phyloP scores from a whole-genome alignment of 2,888 invertebrate species.

The Diarsia rubi region DNA sequence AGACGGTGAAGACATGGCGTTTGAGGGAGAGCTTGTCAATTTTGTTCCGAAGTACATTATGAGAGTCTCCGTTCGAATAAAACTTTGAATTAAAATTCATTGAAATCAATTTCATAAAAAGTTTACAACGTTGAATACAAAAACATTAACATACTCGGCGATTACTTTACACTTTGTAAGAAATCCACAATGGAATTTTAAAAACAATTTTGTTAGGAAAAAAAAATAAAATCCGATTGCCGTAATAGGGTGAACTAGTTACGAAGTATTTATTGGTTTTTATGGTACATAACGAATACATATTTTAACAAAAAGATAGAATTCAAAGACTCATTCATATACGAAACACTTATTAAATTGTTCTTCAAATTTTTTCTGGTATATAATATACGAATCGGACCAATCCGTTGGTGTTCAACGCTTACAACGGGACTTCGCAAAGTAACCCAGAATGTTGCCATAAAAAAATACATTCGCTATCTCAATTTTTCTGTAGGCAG shows the following conservation, averaged over 20 bases:
- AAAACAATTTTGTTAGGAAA: neutral
- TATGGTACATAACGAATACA: no score
- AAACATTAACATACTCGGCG: rapidly evolving
- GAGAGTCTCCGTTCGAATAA: rapidly evolving
- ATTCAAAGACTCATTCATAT: neutral
- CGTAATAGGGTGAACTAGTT: neutral
- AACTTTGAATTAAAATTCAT: neutral
- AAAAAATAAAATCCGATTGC: neutral
- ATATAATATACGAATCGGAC: constrained; percentile 59
- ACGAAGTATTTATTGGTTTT: neutral
- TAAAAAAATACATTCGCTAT: constrained; percentile 80
- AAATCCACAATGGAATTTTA: neutral
- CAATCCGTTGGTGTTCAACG: constrained; percentile 46
- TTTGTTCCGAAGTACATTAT: constrained; percentile 51
- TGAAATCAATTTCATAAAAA: rapidly evolving
- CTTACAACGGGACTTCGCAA: constrained; percentile 60
- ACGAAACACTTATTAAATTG: neutral
- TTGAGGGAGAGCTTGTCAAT: constrained; percentile 23
- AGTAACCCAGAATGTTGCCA: constrained; percentile 81
- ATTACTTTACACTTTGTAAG: neutral
- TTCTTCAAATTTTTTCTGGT: rapidly evolving
- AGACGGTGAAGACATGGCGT: constrained; percentile 24
- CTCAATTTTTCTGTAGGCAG: constrained; percentile 86
- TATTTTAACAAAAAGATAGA: neutral
- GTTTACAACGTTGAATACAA: rapidly evolving